Percentiles rank a stretch among this genome's conserved stretches.
These are phyloP conservation scores for Centroberyx gerrardi DNA, from an alignment of 2,797 vertebrate species.

Conservation along the genomic window DNA sequence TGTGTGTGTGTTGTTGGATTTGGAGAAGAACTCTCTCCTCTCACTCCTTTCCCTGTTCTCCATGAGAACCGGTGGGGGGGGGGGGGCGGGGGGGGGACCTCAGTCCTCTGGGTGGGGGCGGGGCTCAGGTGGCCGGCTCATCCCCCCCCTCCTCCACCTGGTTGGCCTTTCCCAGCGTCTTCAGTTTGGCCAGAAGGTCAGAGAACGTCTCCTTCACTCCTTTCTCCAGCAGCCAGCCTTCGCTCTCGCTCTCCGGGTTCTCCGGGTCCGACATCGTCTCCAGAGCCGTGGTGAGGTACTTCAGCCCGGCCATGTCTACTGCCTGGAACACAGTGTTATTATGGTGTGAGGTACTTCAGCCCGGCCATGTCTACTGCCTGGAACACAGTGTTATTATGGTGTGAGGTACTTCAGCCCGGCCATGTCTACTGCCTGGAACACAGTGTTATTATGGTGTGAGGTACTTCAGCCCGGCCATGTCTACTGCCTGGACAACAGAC, in stretches of 20 bases:
- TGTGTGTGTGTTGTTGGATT: conserved; percentile 27
- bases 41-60: conserved; percentile 42
- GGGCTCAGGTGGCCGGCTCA: conserved; percentile 86
- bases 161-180: conserved; percentile 88
- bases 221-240: conserved; percentile 95
- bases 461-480: no score
- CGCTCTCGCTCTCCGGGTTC: conserved; percentile 93
- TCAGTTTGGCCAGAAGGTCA: conserved; percentile 85
- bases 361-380: no score
- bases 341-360: no score
- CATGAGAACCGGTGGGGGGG: conserved; percentile 28
- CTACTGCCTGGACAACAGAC: background rate
- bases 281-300: conserved; percentile 92
- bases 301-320: conserved; percentile 87
- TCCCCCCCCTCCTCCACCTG: conserved; percentile 89
- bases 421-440: no score
- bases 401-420: no score
- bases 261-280: conserved; percentile 90
- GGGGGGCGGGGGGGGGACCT: conserved; percentile 46
- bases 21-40: conserved; percentile 44
- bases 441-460: no score
- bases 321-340: conserved; percentile 74
- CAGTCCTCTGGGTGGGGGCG: conserved; percentile 50
- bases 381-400: no score
- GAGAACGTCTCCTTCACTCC: conserved; percentile 91